Evolutionary conservation across 1,140 invertebrate species (phyloP), one percentile per base, ranked within the genome.

Genomic region (Parapsyche elsis): DNA sequence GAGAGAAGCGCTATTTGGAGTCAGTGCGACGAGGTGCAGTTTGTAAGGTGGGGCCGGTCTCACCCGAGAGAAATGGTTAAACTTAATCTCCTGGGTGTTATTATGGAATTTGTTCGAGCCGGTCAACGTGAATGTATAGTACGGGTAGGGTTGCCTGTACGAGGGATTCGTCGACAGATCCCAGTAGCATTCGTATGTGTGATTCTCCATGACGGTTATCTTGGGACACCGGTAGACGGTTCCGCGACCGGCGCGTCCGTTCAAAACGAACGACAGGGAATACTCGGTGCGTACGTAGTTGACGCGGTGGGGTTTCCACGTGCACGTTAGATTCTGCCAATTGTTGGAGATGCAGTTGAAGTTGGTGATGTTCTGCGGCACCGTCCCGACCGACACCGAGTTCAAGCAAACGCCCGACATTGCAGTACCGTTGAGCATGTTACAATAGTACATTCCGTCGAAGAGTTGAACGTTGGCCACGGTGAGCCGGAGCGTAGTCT

Each of bases 271-370:
- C 21, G 88, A 86, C 67, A 91, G 84, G 74, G 86, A 85, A 79
- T 90, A 93, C 26, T 86, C 87, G 93, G 82, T 2, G 85, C 86
- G 83, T 92, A 93, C 23, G 86, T 88, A 9, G 92, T 92, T 74
- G 85, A 84, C 5, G 92, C 0, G 87, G 82, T 0, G 88, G 87
- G 88, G 87, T 0, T 86, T 89, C 92, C 93, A 95, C 9, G 89
- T 88, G 83, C 93, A 95, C 1, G 87, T 91, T 30, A 94, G 84
- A 79, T 89, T 91, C 73, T 93, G 88, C 89, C 92, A 92, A 85
- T 94, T 93, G 45, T 89, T 85, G n/a, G 92, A 92, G 16, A 92
- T 85, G 82, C 94, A 95, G 7, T 84, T 86, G 80, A 94, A 94
- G 84, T 93, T 90, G 9, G 85, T 86, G 0, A 93, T 91, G 78